Conservation (phyloP, 2,888 invertebrate species). For the Pseudococcus viburni region DNA sequence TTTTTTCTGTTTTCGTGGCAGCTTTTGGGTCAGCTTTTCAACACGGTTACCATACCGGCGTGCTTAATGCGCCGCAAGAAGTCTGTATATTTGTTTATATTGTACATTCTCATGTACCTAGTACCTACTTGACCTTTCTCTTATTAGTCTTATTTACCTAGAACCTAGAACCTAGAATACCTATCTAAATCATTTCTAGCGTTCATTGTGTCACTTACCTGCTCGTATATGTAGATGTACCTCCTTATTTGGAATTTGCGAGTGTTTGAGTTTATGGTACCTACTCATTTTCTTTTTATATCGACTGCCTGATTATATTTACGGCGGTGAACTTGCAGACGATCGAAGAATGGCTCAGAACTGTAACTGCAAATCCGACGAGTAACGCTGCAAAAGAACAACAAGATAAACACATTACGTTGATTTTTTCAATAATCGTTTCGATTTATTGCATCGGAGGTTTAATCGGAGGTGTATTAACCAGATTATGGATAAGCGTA, state of each 20-base stretch:
- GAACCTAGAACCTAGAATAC: neutral
- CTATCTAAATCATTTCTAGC: neutral
- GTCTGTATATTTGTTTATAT: too few relatives aligned
- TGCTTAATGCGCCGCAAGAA: constrained; percentile 86
- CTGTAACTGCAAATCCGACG: constrained; percentile 74
- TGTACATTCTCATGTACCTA: too few relatives aligned
- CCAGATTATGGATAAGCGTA: constrained; percentile 75
- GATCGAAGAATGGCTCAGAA: constrained; percentile 81
- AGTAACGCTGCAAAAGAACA: constrained; percentile 64
- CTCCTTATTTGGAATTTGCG: too few relatives aligned
- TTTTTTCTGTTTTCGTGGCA: constrained; percentile 86
- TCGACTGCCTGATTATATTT: constrained; percentile 22
- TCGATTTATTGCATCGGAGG: constrained; percentile 89
- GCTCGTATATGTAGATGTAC: neutral
- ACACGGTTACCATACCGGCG: constrained; percentile 95
- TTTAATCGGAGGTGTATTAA: constrained; percentile 85
- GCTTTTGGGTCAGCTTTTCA: constrained; percentile 92
- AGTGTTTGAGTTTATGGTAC: neutral
- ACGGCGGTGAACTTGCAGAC: constrained; percentile 73
- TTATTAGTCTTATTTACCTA: too few relatives aligned
- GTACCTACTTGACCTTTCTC: too few relatives aligned
- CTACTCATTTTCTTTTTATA: neutral
- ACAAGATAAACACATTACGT: constrained; percentile 72
- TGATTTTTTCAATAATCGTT: constrained; percentile 84
- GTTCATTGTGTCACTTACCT: neutral